Evolutionary conservation across 2,113 vertebrate species (phyloP), one percentile per base, ranked within the genome.

Genomic region (Sarotherodon lohbergeri): DNA sequence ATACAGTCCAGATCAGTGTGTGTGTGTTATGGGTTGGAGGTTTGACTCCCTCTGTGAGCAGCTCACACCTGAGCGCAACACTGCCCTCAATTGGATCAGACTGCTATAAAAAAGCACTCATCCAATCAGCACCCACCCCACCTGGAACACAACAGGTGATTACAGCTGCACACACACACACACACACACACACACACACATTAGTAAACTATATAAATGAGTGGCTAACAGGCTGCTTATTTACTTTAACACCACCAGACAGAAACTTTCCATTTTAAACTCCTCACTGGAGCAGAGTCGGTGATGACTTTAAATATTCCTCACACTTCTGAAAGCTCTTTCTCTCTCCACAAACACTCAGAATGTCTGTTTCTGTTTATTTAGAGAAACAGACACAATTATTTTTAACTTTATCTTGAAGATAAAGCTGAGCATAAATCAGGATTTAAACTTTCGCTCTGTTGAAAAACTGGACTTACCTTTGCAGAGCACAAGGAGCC

Each of bases 41-140:
- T 46, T 29, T 27, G 41, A 48, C 14, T 48, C 0, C 14, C 43
- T 3, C 43, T 17, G 41, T 27, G 41, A 48, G 68, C 41, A 73
- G 68, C 41, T 46, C 80, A 14, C 80, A 56, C 54, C 71, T 3
- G 27, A 85, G 89, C 8, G 50, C 83, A 19, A 81, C 83, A 82
- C 50, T 84, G 82, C 83, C 84, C 91, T 93, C 94, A 95, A 94
- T 94, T 86, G 95, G 95, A 96, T 96, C 94, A 97, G 46, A 19
- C 89, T 86, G 93, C 96, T 96, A 95, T 94, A 95, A 95, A 95
- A 94, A 94, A 92, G 90, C 66, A 88, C 88, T 96, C 88, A 95
- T 93, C 91, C 93, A 50, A 13, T 85, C 78, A 54, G 43, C 82
- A 24, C 87, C 89, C 52, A 19, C 68, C 59, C 66, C 48, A 10